Evolutionary conservation across 2,888 invertebrate genomes (phyloP), one percentile per base, ranked within the genome.

Genomic region (Geophilus truncorum): DNA sequence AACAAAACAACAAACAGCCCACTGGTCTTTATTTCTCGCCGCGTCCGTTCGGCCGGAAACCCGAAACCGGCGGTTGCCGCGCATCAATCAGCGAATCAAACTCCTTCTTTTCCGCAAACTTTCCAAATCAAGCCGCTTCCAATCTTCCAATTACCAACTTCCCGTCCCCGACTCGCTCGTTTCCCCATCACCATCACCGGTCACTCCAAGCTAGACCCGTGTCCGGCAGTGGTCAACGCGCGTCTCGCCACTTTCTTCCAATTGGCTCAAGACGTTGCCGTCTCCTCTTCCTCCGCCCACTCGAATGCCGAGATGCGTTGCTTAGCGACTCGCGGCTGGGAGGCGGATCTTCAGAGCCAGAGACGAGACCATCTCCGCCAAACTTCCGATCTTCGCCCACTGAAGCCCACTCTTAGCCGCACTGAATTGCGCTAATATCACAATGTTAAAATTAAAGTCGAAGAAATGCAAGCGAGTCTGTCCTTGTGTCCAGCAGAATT

Each of bases 171-270:
- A 5, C 51, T n/a, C 51, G 18, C 51, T 51, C 51, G 18, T 51
- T 51, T 51, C 15, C 70, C 70, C 70, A 15, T 70, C 70, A 12
- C 70, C 70, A 15, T 70, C 70, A 12, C 70, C 70, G 70, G 70
- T 70, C 70, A 70, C 70, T 70, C 25, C 25, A 51, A 51, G 2
- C 28, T 28, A 25, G 25, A 70, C 70, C 28, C 10, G n/a, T 70
- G 70, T 70, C 70, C 70, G 70, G 70, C n/a, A 70, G 25, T 70
- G 70, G 70, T 70, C 70, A 70, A 70, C 70, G 25, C 70, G 70
- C 25, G 70, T 70, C 70, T 25, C 25, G 70, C 70, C 70, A 70
- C 70, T 70, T 70, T 70, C 70, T 70, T 70, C 70, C 70, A 70
- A 70, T 70, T 70, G 70, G 70, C 70, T 70, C 70, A 70, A 70